Percentiles rank a stretch among this genome's conserved stretches.
These are phyloP conservation scores for Aleiodes leptofemur DNA, from an alignment of 2,888 invertebrate genomes.

Conservation along the genomic window DNA sequence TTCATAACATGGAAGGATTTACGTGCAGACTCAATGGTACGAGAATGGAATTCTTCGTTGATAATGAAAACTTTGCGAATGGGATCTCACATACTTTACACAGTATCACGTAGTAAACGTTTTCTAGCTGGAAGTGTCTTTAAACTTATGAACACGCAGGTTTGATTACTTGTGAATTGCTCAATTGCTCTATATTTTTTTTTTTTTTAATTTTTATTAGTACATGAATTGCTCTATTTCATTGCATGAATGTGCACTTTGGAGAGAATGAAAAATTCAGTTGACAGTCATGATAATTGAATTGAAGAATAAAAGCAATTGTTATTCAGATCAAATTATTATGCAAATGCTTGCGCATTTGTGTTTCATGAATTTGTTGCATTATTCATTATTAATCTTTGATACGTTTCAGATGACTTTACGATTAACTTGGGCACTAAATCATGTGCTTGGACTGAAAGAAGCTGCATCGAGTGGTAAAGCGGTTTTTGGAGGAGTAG, in stretches of 20 bases:
- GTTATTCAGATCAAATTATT: too few species aligned
- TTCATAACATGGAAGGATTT: slow-evolving; percentile 95
- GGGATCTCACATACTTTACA: slow-evolving; percentile 83
- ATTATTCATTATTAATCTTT: slow-evolving; percentile 7
- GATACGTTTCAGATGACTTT: slow-evolving; percentile 80
- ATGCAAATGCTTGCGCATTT: too few species aligned
- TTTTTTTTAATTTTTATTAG: too few species aligned
- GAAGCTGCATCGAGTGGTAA: slow-evolving; percentile 80
- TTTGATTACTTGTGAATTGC: slow-evolving; percentile 67
- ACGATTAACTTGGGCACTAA: slow-evolving; percentile 86
- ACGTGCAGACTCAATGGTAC: slow-evolving; percentile 84
- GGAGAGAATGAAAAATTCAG: too few species aligned
- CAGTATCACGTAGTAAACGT: slow-evolving; percentile 86
- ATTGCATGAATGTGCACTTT: too few species aligned
- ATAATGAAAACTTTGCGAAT: slow-evolving; percentile 82
- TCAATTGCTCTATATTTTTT: background rate
- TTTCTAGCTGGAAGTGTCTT: slow-evolving; percentile 91
- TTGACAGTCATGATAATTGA: too few species aligned
- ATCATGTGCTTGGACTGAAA: slow-evolving; percentile 83
- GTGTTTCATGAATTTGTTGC: background rate
- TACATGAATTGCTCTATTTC: too few species aligned
- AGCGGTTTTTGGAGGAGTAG: slow-evolving; percentile 91
- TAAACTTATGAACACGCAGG: slow-evolving; percentile 90
- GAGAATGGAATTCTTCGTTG: slow-evolving; percentile 86
- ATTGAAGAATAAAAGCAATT: too few species aligned